Conservation (phyloP, 37 sponge, comb jelly and placozoan species). For the Ephydatia muelleri region DNA sequence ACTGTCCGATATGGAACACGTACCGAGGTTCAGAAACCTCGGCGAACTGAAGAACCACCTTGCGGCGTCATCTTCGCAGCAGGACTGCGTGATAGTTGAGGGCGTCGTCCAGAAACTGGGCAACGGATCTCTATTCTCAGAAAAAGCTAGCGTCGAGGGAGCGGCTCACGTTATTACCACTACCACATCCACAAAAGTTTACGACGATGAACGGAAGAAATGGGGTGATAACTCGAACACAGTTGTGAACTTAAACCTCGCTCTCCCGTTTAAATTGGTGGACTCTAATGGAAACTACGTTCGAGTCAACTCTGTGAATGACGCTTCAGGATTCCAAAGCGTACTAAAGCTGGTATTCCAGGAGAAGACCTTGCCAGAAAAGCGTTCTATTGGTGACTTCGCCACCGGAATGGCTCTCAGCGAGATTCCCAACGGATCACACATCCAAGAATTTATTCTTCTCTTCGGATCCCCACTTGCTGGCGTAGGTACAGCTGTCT, state of each 20-base stretch:
- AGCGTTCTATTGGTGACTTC: constrained; percentile 54
- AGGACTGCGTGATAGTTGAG: constrained; percentile 54
- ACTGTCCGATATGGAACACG: constrained; percentile 46
- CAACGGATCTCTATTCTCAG: constrained; percentile 31
- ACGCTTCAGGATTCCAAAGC: constrained; percentile 47
- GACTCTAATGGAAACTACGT: constrained; percentile 41
- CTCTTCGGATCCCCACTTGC: constrained; percentile 51
- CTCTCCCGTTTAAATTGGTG: constrained; percentile 62
- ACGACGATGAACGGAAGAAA: constrained; percentile 16
- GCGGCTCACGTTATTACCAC: constrained; percentile 71
- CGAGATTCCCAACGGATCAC: constrained; percentile 65
- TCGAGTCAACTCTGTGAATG: constrained; percentile 39
- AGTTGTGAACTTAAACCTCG: constrained; percentile 41
- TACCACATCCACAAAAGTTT: constrained; percentile 49
- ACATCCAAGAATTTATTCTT: constrained; percentile 56
- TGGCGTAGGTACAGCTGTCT: constrained; percentile 65
- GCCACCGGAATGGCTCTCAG: constrained; percentile 42
- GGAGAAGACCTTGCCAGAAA: constrained; percentile 42
- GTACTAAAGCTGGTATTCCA: constrained; percentile 55
- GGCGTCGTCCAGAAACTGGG: constrained; percentile 46
- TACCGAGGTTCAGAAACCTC: constrained; percentile 48
- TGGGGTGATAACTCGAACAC: constrained; percentile 54
- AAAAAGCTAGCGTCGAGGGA: constrained; percentile 59
- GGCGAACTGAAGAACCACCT: constrained; percentile 34
- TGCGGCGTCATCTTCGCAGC: neutral